Evolutionary conservation across 2,888 invertebrate genomes (phyloP).

Genomic region (Diaprepes abbreviatus): DNA sequence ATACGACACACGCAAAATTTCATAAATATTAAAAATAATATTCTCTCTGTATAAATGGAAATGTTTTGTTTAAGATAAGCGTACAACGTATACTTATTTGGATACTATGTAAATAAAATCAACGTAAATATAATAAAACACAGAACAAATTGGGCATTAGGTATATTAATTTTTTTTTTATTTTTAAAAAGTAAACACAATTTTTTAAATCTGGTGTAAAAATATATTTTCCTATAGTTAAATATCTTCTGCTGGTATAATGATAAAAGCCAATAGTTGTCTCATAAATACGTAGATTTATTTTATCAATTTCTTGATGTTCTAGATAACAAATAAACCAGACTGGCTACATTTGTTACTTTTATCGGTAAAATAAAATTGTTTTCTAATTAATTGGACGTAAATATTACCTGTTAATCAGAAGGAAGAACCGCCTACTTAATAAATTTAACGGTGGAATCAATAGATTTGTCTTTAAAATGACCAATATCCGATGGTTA

Average conservation of each 20-base stretch:
- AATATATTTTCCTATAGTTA: no score
- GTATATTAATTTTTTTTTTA: no score
- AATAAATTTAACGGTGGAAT: background rate
- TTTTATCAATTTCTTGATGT: background rate
- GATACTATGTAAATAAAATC: background rate
- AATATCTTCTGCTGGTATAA: no score
- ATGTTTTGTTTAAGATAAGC: no score
- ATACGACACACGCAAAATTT: no score
- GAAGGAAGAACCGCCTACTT: background rate
- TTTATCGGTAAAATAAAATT: constrained; percentile 1
- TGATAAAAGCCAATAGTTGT: no score
- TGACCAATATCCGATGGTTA: background rate
- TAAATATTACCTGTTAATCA: background rate
- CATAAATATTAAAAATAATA: no score
- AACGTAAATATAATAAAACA: background rate
- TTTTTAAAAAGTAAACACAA: no score
- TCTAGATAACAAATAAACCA: background rate
- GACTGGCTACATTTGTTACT: background rate
- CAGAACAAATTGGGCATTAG: no score
- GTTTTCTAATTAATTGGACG: background rate
- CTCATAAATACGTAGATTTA: background rate
- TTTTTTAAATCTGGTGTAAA: no score
- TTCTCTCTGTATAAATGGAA: no score
- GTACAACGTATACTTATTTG: no score
- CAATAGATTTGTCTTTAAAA: background rate